Evolutionary conservation across 2,888 invertebrate species (phyloP).

Genomic region (Aphodius sticticus): DNA sequence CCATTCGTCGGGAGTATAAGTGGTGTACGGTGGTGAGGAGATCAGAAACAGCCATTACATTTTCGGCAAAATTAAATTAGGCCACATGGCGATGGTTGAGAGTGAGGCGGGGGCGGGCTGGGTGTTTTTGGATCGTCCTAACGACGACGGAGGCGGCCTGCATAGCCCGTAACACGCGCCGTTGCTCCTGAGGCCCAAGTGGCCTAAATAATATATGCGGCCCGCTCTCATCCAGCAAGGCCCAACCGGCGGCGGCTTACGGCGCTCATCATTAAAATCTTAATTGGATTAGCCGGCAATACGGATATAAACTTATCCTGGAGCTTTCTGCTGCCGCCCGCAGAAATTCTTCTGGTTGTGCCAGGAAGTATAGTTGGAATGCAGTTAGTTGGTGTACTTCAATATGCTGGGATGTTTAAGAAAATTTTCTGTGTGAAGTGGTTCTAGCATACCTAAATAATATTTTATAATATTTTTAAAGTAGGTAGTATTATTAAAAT

Average conservation of each 20-base stretch:
- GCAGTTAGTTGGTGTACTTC: too few species aligned
- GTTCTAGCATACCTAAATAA: too few species aligned
- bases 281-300: slow-evolving; percentile 24
- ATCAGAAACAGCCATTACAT: slow-evolving; percentile 12
- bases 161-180: slow-evolving; percentile 24
- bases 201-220: slow-evolving; percentile 24
- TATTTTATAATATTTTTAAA: too few species aligned
- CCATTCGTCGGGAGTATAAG: background rate
- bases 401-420: too few species aligned
- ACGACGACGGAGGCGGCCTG: slow-evolving; percentile 12
- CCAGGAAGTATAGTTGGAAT: too few species aligned
- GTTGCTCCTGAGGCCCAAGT: slow-evolving; percentile 20
- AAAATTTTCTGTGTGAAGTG: too few species aligned
- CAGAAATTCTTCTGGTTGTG: background rate
- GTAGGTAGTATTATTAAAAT: too few species aligned
- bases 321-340: background rate
- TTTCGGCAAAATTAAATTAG: slow-evolving; percentile 14
- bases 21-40: slow-evolving; percentile 5
- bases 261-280: slow-evolving; percentile 24
- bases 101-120: background rate
- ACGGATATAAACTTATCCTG: background rate
- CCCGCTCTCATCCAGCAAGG: background rate
- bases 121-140: slow-evolving; percentile 11
- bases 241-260: slow-evolving; percentile 11
- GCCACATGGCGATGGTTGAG: slow-evolving; percentile 1